phyloP scores from a whole-genome alignment of 2,113 vertebrate species.

The Ursus arctos region DNA sequence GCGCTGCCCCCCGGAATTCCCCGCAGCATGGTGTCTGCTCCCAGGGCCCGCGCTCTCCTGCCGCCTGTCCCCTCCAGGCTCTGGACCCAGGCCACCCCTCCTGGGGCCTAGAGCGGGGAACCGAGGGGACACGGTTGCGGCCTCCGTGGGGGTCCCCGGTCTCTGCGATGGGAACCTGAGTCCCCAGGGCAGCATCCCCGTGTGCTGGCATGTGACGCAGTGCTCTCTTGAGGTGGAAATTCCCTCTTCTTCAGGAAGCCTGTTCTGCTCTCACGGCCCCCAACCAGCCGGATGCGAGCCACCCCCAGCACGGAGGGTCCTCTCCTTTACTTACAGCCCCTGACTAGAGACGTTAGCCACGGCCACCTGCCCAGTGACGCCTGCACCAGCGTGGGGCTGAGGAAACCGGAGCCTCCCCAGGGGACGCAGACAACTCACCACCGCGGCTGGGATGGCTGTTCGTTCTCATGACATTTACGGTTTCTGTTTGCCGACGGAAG shows the following conservation, averaged over 20 bases:
- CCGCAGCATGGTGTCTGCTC: fast-evolving
- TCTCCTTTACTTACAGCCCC: background rate
- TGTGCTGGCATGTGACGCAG: background rate
- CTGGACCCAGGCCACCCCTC: background rate
- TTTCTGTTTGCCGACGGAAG: background rate
- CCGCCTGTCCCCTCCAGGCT: too few species aligned
- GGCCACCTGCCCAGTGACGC: background rate
- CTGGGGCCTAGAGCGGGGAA: fast-evolving
- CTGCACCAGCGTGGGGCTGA: fast-evolving
- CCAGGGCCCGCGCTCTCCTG: background rate
- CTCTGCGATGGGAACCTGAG: background rate
- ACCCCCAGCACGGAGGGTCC: background rate
- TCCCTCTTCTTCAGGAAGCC: background rate
- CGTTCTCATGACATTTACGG: fast-evolving
- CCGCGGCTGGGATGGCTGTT: fast-evolving
- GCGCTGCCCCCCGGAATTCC: background rate
- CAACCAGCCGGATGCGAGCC: background rate
- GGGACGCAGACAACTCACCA: fast-evolving
- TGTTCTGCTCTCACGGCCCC: background rate
- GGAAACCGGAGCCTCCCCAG: background rate
- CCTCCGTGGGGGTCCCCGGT: background rate
- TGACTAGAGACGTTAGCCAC: background rate
- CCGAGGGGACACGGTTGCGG: background rate
- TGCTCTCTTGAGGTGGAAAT: background rate
- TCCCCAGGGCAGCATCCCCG: fast-evolving